These are phyloP conservation scores for Falco cherrug DNA, from an alignment of 2,797 vertebrate species.

Conservation along the genomic window DNA sequence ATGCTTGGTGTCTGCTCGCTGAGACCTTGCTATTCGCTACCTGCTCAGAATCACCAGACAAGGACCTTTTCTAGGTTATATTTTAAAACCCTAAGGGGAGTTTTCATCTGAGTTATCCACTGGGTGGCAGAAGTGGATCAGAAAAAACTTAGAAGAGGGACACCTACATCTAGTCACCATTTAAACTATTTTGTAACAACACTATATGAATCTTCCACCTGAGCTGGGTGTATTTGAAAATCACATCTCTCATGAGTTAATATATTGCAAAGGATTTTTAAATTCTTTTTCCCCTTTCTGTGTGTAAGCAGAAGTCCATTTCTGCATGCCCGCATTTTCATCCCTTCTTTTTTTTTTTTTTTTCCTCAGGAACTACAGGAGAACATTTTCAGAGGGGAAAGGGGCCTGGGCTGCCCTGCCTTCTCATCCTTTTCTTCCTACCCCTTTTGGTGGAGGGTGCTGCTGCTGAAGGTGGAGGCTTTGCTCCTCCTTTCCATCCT, in stretches of 20 bases:
- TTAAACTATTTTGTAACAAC: background rate
- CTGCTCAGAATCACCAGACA: background rate
- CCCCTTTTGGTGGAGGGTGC: background rate
- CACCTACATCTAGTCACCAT: background rate
- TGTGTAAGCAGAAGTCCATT: background rate
- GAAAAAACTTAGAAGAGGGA: background rate
- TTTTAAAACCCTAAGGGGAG: background rate
- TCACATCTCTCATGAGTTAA: background rate
- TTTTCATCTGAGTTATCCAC: background rate
- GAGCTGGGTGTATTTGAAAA: background rate
- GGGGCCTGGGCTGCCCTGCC: background rate
- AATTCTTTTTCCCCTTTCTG: background rate
- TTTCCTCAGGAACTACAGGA: background rate
- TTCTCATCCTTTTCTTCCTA: background rate
- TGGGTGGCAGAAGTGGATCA: slow-evolving; percentile 57
- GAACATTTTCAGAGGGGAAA: background rate
- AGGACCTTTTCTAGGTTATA: background rate
- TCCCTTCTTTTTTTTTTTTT: background rate
- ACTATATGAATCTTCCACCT: background rate
- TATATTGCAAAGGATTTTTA: background rate
- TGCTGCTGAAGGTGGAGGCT: background rate
- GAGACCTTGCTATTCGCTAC: background rate
- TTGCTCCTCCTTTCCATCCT: background rate
- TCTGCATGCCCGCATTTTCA: background rate
- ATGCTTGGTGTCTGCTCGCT: background rate